Conservation (phyloP, 2,797 vertebrate genomes). For the Borostomias antarcticus region DNA sequence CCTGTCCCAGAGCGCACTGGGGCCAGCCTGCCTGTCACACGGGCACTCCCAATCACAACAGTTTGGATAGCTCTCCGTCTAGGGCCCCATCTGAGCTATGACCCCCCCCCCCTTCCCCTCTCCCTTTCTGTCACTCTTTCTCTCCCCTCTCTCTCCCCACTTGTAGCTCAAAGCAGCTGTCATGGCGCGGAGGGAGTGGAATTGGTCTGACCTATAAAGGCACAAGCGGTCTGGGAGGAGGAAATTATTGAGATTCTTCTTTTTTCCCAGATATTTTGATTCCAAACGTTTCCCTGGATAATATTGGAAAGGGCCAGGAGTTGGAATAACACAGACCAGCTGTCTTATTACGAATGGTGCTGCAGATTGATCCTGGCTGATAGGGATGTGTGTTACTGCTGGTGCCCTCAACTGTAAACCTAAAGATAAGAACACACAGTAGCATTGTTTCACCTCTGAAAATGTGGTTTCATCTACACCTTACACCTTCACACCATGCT, state of each 20-base stretch:
- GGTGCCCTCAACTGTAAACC: too few species aligned
- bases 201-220: background rate
- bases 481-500: too few species aligned
- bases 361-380: too few species aligned
- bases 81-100: conserved; percentile 37
- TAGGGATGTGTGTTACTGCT: too few species aligned
- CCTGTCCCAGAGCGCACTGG: conserved; percentile 28
- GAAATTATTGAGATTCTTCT: background rate
- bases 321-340: too few species aligned
- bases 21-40: conserved; percentile 7
- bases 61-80: conserved; percentile 17
- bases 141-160: background rate
- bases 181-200: conserved; percentile 10
- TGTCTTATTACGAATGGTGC: too few species aligned
- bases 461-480: too few species aligned
- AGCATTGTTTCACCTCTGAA: too few species aligned
- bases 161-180: conserved; percentile 12
- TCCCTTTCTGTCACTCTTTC: too few species aligned
- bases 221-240: too few species aligned
- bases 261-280: conserved; percentile 32
- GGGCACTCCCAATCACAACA: conserved; percentile 21
- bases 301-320: conserved; percentile 16
- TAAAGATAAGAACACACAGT: too few species aligned
- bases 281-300: conserved; percentile 9
- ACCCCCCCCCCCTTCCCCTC: conserved; percentile 26